Base-by-base conservation (phyloP, 2,797 vertebrate genomes). In the Rhinella marina region DNA sequence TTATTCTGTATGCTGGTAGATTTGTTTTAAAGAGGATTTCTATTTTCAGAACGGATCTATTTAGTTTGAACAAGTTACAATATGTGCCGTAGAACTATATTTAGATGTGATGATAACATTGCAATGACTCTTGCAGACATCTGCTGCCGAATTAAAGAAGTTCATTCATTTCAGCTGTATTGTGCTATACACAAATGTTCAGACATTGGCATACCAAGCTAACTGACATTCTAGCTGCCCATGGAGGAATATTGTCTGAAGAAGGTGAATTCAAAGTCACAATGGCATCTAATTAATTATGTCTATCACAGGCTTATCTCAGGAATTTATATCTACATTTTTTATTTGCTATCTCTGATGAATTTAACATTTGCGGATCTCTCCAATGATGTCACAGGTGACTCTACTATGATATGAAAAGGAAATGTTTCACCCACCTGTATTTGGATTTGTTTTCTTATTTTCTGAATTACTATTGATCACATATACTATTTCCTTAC, bases 71-170 rank as follows among this genome's bases (percentile, higher is more conserved):
- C 83, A 62, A 62, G 72, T 76, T 62, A 85, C 56, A 85, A 32
- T 85, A 41, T 50, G 83, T 76, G 56, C 68, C 11, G 29, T 62
- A n/a, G 72, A 17, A 76, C 83, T 85, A 85, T 76, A 62, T 85
- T 85, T 85, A 85, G 72, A 13, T 25, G 32, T 48, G 50, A 48
- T n/a, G n/a, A n/a, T 75, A 61, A 56, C 83, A 85, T 85, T 62
- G 56, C 70, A 85, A 19, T 84, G 68, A 84, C 66, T 84, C 82
- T 84, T 84, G 68, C 7, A 52, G 82, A 84, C 70, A 84, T 84
- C 82, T 84, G 82, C 82, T 75, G 61, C 70, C 29, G 61, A 84
- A 84, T 73, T 75, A 84, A 84, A 84, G 29, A 48, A 29, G 52
- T 61, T 59, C 70, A 84, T 73, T 84, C 29, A 61, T 84, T 84